Base-by-base conservation (phyloP, 2,888 invertebrate species). In the Drosophila sordidula region DNA sequence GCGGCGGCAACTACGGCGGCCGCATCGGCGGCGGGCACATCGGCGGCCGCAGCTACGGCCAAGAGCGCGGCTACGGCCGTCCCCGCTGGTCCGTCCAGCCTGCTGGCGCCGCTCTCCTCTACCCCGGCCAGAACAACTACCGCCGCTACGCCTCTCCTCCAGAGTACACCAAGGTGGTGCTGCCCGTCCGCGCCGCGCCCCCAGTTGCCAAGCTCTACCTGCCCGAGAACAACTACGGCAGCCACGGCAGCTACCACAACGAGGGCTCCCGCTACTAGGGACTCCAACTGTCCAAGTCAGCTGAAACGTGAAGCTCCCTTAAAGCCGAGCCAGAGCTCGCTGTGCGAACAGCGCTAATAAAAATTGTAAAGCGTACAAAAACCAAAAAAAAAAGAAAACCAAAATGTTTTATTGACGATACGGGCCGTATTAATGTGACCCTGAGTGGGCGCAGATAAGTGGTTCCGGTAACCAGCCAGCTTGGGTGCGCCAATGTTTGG, bases 131-230 rank as follows among this genome's bases (percentile, higher is more conserved):
- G 70, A 77, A 83, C 66, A 70, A 69, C 75, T 90, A 90, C 78
- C 79, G 71, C 29, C 58, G 77, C n/a, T 84, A 82, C 44, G 57
- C 78, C 14, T 85, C 89, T 16, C 80, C 90, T 5, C 75, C 82
- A 16, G 70, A 70, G 70, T 89, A 89, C 78, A 89, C 84, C 70
- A 82, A 80, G 71, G 81, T 90, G 25, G 51, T 85, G 6, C 75
- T 90, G 74, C 90, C 90, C 61, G 47, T 91, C 46, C 77, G 79
- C 25, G 70, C 79, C 26, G 78, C 81, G 9, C 74, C 68, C 16
- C 86, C 91, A n/a, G 86, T 90, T 36, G 90, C 90, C 78, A 91
- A 86, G 76, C 74, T 90, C 8, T 90, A 34, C 34, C 55, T 86
- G 25, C 89, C 90, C 18, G 75, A 81, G 55, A 57, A 78, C 57